Conservation (phyloP, 2,888 invertebrate genomes). For the Leptarthrus brevirostris region DNA sequence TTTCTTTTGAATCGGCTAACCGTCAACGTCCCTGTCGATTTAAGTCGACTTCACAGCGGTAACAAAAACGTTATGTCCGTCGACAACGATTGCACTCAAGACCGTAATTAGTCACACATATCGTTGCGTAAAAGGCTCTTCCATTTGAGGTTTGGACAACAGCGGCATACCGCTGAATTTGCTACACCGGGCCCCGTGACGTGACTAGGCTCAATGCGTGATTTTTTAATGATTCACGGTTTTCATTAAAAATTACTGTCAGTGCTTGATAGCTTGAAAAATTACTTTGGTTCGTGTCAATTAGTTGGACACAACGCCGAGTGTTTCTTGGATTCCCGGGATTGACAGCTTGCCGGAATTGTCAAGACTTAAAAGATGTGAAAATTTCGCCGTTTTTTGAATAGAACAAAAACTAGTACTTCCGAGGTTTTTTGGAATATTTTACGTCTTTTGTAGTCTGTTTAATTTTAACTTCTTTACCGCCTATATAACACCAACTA, state of each 20-base stretch:
- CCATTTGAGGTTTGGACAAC: neutral
- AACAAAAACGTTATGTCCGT: neutral
- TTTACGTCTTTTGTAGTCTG: too few relatives aligned
- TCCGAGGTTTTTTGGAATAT: too few relatives aligned
- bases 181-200: neutral
- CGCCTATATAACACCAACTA: too few relatives aligned
- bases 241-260: conserved; percentile 53
- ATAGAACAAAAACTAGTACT: too few relatives aligned
- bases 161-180: neutral
- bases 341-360: too few relatives aligned
- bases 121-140: conserved; percentile 13
- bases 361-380: too few relatives aligned
- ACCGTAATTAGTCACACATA: conserved; percentile 36
- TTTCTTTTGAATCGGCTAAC: neutral
- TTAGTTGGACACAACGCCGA: too few relatives aligned
- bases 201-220: neutral
- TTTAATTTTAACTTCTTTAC: too few relatives aligned
- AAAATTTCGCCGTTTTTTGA: too few relatives aligned
- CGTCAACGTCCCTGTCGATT: neutral
- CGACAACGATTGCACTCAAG: conserved; percentile 14
- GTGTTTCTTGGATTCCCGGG: too few relatives aligned
- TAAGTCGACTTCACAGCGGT: neutral
- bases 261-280: conserved; percentile 46
- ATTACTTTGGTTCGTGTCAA: too few relatives aligned
- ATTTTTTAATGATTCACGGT: conserved; percentile 51